These are phyloP conservation scores for Aphelenchoides fujianensis DNA, from an alignment of 1,140 invertebrate species.

Conservation along the genomic window DNA sequence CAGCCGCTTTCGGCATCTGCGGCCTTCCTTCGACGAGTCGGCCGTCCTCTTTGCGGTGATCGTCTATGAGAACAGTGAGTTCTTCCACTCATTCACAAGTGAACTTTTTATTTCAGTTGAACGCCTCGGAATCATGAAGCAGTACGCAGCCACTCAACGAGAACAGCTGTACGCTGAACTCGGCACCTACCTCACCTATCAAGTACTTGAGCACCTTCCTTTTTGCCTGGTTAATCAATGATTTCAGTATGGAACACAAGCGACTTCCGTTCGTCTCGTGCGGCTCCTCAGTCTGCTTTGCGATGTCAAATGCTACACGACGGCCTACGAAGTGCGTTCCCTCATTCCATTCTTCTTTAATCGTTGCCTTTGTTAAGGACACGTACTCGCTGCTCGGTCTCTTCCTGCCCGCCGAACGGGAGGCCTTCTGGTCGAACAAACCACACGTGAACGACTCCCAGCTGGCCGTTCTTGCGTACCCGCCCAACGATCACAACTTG, in stretches of 20 bases:
- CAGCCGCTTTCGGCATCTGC: slow-evolving; percentile 1
- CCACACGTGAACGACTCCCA: background rate
- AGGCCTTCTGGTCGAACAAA: slow-evolving; percentile 11
- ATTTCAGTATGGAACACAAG: background rate
- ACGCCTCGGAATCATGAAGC: slow-evolving; percentile 11
- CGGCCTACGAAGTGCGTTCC: slow-evolving; percentile 19
- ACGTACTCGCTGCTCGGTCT: slow-evolving; percentile 12
- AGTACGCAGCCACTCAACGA: background rate
- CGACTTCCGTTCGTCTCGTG: background rate
- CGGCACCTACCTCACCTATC: background rate
- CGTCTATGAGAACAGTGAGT: slow-evolving; percentile 13
- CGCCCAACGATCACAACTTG: background rate
- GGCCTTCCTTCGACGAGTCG: slow-evolving; percentile 8
- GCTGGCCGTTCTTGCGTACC: background rate
- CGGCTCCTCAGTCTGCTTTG: slow-evolving; percentile 3
- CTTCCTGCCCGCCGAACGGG: slow-evolving; percentile 3
- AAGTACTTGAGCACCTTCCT: background rate
- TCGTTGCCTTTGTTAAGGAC: no score
- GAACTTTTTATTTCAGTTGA: slow-evolving; percentile 10
- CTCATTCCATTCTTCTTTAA: no score
- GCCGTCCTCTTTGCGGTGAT: background rate
- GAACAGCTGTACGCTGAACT: slow-evolving; percentile 8
- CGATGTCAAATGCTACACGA: background rate
- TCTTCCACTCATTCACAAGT: background rate
- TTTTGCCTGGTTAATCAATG: slow-evolving; percentile 5